Percentiles rank a stretch among this genome's conserved stretches.
phyloP scores from a whole-genome alignment of 1,140 invertebrate genomes.

The Papilio polytes region DNA sequence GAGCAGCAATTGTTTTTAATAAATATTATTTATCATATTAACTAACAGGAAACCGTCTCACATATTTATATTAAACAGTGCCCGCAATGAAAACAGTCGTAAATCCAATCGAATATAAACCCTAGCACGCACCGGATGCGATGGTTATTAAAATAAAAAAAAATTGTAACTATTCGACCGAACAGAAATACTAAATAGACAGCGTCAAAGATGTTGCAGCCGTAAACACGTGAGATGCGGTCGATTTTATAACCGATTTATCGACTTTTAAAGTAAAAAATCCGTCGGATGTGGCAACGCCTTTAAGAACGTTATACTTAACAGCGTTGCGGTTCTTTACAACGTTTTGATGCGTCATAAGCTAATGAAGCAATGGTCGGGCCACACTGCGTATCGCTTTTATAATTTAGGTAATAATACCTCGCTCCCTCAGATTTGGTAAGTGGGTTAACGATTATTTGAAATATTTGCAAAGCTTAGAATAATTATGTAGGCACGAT shows the following conservation, averaged over 20 bases:
- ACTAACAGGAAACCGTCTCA: slow-evolving; percentile 73
- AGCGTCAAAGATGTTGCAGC: slow-evolving; percentile 54
- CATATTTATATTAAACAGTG: slow-evolving; percentile 80
- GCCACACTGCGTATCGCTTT: slow-evolving; percentile 11
- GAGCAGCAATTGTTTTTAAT: slow-evolving; percentile 67
- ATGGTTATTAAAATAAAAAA: slow-evolving; percentile 67
- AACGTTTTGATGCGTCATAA: slow-evolving; percentile 49
- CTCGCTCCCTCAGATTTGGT: not conserved
- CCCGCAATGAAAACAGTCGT: slow-evolving; percentile 79
- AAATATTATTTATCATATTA: slow-evolving; percentile 67
- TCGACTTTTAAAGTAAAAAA: slow-evolving; percentile 57
- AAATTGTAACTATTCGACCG: slow-evolving; percentile 69
- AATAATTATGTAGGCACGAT: slow-evolving; percentile 49
- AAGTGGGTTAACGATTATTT: slow-evolving; percentile 43
- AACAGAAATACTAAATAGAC: slow-evolving; percentile 63
- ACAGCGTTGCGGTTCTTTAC: slow-evolving; percentile 51
- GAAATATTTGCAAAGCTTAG: slow-evolving; percentile 48
- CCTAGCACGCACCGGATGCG: slow-evolving; percentile 66
- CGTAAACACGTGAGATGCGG: slow-evolving; percentile 60
- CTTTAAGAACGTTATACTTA: slow-evolving; percentile 50
- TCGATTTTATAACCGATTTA: slow-evolving; percentile 64
- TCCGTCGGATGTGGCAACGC: slow-evolving; percentile 69
- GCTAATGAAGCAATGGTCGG: slow-evolving; percentile 46
- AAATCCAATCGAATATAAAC: slow-evolving; percentile 79
- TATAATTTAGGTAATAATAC: slow-evolving; percentile 19